Evolutionary conservation across 2,113 vertebrate genomes (phyloP).

Genomic region (Apodemus speciosus): DNA sequence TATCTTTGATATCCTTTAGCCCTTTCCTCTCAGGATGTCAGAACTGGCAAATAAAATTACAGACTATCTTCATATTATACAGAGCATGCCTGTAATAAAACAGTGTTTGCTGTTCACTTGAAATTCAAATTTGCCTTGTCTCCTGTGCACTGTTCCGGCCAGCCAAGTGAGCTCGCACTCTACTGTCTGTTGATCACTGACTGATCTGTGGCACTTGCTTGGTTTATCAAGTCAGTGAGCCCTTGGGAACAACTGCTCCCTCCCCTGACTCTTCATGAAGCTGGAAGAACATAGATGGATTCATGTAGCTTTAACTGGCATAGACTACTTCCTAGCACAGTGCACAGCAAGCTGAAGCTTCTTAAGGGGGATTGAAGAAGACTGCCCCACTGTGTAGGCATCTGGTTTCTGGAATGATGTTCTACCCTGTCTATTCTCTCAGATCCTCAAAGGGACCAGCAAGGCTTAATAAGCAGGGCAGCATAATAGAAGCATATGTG

Average conservation of each 20-base stretch:
- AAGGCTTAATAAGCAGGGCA: not conserved
- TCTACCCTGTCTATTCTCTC: rapidly evolving
- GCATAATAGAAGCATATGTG: not conserved
- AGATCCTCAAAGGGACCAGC: not conserved
- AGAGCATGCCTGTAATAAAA: not conserved
- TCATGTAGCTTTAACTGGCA: not conserved
- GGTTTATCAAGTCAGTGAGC: not conserved
- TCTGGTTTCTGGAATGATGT: not conserved
- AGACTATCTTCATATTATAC: not conserved
- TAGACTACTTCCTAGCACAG: not conserved
- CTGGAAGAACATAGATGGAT: not conserved
- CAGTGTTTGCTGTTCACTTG: not conserved
- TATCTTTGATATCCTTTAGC: not conserved
- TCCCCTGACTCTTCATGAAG: not conserved
- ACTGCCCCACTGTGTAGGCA: too few species aligned
- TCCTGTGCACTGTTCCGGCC: not conserved
- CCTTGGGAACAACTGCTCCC: not conserved
- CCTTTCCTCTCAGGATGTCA: not conserved
- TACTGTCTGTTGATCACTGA: not conserved
- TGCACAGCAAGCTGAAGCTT: not conserved
- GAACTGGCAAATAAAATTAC: not conserved
- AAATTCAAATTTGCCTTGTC: not conserved
- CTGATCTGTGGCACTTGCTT: not conserved
- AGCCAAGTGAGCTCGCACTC: not conserved
- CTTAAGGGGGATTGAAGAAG: not conserved